A percentile compares a stretch with the other conserved stretches of the same genome.
Conservation (phyloP, 2,888 invertebrate species). For the Ceraclea dissimilis region DNA sequence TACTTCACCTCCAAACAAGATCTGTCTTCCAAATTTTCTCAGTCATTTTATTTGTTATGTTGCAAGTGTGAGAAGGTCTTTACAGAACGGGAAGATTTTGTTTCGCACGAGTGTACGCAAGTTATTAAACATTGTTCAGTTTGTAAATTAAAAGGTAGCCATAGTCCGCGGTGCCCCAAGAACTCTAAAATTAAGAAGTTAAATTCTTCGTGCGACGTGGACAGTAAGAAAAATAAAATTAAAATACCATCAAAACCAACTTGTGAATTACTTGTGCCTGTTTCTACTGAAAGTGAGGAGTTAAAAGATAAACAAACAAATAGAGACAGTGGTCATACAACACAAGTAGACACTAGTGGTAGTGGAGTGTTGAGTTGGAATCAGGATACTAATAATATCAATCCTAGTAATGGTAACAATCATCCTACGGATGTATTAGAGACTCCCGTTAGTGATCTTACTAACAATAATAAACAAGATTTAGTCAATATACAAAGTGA, state of each 20-base stretch:
- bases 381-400: no score
- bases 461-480: no score
- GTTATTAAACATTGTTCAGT: conserved; percentile 34
- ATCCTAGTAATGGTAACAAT: no score
- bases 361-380: no score
- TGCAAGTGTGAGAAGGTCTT: conserved; percentile 75
- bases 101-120: conserved; percentile 58
- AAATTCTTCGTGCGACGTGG: conserved; percentile 23
- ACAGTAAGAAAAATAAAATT: conserved; percentile 24
- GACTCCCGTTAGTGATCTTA: no score
- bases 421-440: no score
- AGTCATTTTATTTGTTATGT: conserved; percentile 69
- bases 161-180: conserved; percentile 34
- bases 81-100: conserved; percentile 67
- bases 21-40: conserved; percentile 56
- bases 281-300: conserved; percentile 18
- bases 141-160: conserved; percentile 36
- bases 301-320: conserved; percentile 1
- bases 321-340: no score
- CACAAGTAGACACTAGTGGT: background rate
- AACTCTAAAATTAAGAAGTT: conserved; percentile 18
- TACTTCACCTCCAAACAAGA: conserved; percentile 60
- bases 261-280: background rate
- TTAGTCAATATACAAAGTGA: no score
- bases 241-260: background rate